Conservation (phyloP, 2,888 invertebrate genomes). For the Ellobium chinense region DNA sequence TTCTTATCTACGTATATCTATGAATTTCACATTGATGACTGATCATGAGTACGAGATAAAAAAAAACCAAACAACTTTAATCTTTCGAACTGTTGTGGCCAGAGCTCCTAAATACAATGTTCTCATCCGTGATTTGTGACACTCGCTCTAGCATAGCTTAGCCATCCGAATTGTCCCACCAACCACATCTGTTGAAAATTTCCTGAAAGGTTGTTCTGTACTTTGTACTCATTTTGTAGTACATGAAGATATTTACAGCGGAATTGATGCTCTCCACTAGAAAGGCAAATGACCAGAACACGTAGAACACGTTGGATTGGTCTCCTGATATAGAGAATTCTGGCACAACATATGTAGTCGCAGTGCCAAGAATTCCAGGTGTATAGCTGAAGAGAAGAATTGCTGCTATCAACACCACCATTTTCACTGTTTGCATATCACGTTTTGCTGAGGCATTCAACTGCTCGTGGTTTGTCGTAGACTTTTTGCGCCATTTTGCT, state of each 20-base stretch:
- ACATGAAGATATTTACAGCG: not conserved
- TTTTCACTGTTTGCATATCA: not conserved
- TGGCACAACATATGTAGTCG: not conserved
- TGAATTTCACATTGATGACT: no score
- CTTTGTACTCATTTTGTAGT: constrained; percentile 3
- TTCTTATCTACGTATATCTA: no score
- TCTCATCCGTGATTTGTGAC: no score
- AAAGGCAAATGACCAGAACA: not conserved
- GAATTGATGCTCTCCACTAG: not conserved
- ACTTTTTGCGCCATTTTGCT: not conserved
- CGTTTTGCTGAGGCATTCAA: not conserved
- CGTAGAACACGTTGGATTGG: not conserved
- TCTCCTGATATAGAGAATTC: not conserved
- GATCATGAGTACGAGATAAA: no score
- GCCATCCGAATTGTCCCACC: no score
- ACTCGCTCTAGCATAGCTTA: no score
- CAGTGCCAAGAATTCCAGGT: not conserved
- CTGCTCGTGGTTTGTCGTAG: not conserved
- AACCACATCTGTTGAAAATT: not conserved
- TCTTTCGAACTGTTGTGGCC: no score
- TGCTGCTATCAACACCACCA: not conserved
- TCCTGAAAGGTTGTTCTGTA: not conserved
- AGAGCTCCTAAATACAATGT: no score
- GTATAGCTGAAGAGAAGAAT: not conserved
- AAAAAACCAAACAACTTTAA: no score